Evolutionary conservation across 2,113 vertebrate genomes (phyloP), one percentile per base, ranked within the genome.

Genomic region (Phrynosoma blainvillii): DNA sequence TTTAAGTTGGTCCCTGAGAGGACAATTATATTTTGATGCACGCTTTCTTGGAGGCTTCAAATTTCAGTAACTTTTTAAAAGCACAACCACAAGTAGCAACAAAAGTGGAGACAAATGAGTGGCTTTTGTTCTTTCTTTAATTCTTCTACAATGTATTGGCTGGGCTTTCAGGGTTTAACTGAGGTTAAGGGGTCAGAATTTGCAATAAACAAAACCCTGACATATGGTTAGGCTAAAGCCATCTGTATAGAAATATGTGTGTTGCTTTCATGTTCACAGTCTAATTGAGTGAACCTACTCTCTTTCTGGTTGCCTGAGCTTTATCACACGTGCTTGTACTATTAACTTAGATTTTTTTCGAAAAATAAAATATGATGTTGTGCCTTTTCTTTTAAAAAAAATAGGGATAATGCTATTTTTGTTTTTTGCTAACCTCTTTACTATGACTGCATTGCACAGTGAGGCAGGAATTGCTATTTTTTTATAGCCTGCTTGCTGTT

Each of bases 151-250:
- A 30, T 91, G 82, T 79, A 11, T 92, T 93, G 92, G 77, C 70
- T 82, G 36, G 36, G 90, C 68, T 94, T 93, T 89, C 88, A 85
- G 83, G 62, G 89, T 91, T 93, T 94, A 95, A 96, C 90, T 95
- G 95, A 93, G 94, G 93, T 94, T 93, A 93, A 91, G 93, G 89
- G 91, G 92, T 94, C 94, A 87, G 89, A 87, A 87, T 91, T 81
- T 87, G 70, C 85, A 77, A 92, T 94, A 90, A 95, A 90, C 92
- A 93, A 91, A 94, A 90, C 92, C 90, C 89, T 79, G 70, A 91
- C 93, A 93, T 94, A 92, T 86, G 92, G 88, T 62, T 86, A 91
- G 84, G 73, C 87, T 92, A 92, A 91, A 93, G 86, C 85, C 88
- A 89, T 87, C 73, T 92, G 86, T 90, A 74, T 88, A 89, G 93